Percentiles rank a stretch among this genome's conserved stretches.
Evolutionary conservation across 1,140 invertebrate genomes (phyloP).

Genomic region (Mylabris phalerata): DNA sequence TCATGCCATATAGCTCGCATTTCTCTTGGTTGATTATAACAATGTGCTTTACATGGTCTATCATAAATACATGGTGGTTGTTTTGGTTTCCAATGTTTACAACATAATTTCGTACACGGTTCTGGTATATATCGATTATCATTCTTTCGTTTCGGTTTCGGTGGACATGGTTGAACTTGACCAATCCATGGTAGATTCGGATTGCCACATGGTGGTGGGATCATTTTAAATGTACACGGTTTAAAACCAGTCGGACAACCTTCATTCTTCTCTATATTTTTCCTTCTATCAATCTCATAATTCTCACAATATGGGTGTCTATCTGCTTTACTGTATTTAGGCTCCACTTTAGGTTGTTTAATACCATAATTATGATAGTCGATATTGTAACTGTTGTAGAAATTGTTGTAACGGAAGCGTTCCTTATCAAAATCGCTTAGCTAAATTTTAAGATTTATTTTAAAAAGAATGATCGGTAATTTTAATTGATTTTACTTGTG

Average conservation of each 20-base stretch:
- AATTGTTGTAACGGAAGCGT: constrained; percentile 9
- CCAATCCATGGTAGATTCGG: constrained; percentile 33
- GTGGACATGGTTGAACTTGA: constrained; percentile 31
- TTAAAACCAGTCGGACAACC: constrained; percentile 33
- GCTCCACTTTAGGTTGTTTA: background rate
- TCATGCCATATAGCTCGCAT: background rate
- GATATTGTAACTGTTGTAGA: constrained; percentile 19
- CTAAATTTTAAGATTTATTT: too few relatives aligned
- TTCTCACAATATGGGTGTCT: constrained; percentile 7
- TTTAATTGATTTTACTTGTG: too few relatives aligned
- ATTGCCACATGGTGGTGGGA: constrained; percentile 28
- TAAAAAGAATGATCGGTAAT: too few relatives aligned
- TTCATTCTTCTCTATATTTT: background rate
- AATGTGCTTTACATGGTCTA: constrained; percentile 36
- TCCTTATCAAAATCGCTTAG: background rate
- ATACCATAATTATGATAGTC: constrained; percentile 4
- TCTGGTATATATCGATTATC: constrained; percentile 14
- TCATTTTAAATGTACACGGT: constrained; percentile 33
- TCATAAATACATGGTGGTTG: constrained; percentile 36
- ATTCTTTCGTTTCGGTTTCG: constrained; percentile 25
- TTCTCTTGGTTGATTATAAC: constrained; percentile 33
- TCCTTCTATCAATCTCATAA: constrained; percentile 11
- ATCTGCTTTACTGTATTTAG: background rate
- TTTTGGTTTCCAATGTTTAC: constrained; percentile 36
- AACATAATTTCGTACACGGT: constrained; percentile 33